These are phyloP conservation scores for Puntigrus tetrazona DNA, from an alignment of 2,113 vertebrate genomes.

Conservation along the genomic window DNA sequence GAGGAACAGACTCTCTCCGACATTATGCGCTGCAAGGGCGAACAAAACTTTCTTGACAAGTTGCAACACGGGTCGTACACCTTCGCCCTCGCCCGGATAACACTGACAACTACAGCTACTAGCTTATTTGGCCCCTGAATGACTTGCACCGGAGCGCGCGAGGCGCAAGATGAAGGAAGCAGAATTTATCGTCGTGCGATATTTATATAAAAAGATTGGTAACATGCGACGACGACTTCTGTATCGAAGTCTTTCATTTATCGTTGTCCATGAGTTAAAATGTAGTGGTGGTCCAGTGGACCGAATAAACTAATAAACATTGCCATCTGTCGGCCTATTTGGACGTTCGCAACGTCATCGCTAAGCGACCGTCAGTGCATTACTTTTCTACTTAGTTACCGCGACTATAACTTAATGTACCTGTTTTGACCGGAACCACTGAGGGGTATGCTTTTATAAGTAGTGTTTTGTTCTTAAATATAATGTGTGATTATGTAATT, in stretches of 20 bases:
- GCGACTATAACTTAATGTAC: neutral
- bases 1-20: constrained; percentile 1
- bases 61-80: neutral
- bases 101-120: constrained; percentile 9
- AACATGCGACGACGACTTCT: neutral
- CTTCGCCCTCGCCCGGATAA: constrained; percentile 33
- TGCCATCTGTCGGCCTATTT: constrained; percentile 25
- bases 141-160: neutral
- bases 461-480: neutral
- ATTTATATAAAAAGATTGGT: neutral
- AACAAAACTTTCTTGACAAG: constrained; percentile 34
- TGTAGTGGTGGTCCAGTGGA: neutral
- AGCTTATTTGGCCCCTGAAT: neutral
- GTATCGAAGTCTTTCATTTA: neutral
- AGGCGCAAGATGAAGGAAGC: neutral
- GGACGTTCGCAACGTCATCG: neutral
- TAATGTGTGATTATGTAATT: neutral
- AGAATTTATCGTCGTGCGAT: neutral
- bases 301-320: constrained; percentile 12
- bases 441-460: neutral
- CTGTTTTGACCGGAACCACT: neutral
- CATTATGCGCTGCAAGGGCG: constrained; percentile 53
- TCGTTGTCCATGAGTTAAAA: neutral
- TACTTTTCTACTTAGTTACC: neutral
- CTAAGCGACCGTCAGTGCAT: neutral